phyloP scores from a whole-genome alignment of 1,140 invertebrate species.

The Acromyrmex charruanus region DNA sequence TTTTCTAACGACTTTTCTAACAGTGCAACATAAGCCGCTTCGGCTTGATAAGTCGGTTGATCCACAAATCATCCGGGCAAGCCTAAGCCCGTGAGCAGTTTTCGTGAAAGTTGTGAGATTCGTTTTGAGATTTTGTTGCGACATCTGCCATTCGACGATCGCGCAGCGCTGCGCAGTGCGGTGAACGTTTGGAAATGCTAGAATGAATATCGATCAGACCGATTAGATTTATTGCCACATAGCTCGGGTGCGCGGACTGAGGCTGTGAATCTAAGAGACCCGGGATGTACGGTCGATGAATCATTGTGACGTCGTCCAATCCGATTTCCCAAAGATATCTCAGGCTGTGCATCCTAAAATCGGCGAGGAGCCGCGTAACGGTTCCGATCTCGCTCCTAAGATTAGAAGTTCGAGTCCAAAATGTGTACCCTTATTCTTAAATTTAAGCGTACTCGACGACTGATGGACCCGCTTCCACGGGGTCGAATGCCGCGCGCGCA shows the following conservation, averaged over 20 bases:
- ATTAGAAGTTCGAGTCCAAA: not conserved
- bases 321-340: constrained; percentile 72
- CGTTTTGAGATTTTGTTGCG: constrained; percentile 62
- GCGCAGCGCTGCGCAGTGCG: not conserved
- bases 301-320: constrained; percentile 70
- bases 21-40: not conserved
- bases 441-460: constrained; percentile 1
- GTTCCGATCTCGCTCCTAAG: not conserved
- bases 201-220: not conserved
- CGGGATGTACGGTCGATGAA: constrained; percentile 62
- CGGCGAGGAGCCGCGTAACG: constrained; percentile 3
- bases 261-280: constrained; percentile 72
- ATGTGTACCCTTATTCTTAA: not conserved
- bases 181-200: constrained; percentile 11
- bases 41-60: not conserved
- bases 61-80: not conserved
- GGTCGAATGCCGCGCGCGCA: not conserved
- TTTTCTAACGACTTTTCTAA: constrained; percentile 23
- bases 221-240: not conserved
- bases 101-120: constrained; percentile 70
- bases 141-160: constrained; percentile 30
- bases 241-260: constrained; percentile 57
- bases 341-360: constrained; percentile 59
- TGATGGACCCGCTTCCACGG: not conserved
- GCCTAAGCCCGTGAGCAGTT: constrained; percentile 50